These are phyloP conservation scores for Palythoa heliodiscus DNA, from an alignment of 92 coral and sea anemone genomes.

Conservation along the genomic window DNA sequence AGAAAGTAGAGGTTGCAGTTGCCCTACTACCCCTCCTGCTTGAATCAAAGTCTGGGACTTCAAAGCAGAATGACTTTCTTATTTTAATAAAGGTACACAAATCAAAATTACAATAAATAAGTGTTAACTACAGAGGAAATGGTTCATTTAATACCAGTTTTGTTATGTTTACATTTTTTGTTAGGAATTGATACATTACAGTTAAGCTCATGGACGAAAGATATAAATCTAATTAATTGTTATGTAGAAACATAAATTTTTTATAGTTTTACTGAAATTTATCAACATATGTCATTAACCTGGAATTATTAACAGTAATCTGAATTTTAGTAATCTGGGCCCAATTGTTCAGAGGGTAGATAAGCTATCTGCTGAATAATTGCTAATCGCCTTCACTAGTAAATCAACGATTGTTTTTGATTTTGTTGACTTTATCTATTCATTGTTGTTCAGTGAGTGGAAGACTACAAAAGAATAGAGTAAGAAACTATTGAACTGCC, in stretches of 20 bases:
- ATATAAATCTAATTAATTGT: neutral
- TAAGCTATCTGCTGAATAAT: neutral
- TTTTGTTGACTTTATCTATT: neutral
- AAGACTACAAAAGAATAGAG: neutral
- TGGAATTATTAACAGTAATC: neutral
- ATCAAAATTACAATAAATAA: neutral
- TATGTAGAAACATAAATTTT: neutral
- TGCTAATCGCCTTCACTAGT: neutral
- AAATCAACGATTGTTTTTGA: neutral
- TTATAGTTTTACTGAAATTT: neutral
- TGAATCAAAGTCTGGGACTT: slow-evolving; percentile 10
- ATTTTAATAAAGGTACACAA: neutral
- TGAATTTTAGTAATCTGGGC: neutral
- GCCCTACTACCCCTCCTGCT: slow-evolving; percentile 45
- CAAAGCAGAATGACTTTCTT: neutral
- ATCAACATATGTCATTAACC: neutral
- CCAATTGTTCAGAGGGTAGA: neutral
- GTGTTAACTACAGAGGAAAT: neutral
- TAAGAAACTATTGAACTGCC: neutral
- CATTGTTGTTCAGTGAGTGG: neutral
- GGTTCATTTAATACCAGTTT: neutral
- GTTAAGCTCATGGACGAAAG: neutral
- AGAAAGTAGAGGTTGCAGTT: slow-evolving; percentile 41
- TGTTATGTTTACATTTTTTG: neutral
- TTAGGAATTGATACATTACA: slow-evolving; percentile 34